Base-by-base conservation (phyloP, 2,113 vertebrate genomes). In the Neopipo cinnamomea region DNA sequence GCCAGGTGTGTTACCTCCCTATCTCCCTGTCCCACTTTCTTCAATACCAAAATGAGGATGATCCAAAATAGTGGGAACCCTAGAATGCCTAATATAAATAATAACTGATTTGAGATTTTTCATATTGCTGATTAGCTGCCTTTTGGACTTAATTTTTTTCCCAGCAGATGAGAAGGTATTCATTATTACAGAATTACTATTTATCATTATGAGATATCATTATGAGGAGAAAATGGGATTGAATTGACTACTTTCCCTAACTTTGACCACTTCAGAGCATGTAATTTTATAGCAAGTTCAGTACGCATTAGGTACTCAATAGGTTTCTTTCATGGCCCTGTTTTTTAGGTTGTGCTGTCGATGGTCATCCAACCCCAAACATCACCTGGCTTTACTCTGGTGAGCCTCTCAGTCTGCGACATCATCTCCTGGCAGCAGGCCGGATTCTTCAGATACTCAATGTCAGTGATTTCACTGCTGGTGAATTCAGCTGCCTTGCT, bases 401-500 rank as follows among this genome's bases (percentile, higher is more conserved):
- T 5, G 71, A 97, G 58, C 96, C 97, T 56, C 74, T 98, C 63
- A 87, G 56, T 47, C 61, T 96, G 52, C 90, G 0, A 5, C 89
- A 98, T 93, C 96, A 28, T 3, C 91, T 98, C 25, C 85, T 98
- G 65, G 98, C 97, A 89, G 95, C 91, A 5, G 98, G 97, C 31
- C 98, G 41, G 39, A 95, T 98, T 88, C 98, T 98, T 85, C 98
- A 96, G 31, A 92, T 98, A 73, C n/a, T 93, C 35, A 98, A 98
- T 5, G 62, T 98, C 50, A 98, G 92, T 56, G 92, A 93, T 39
- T 94, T 68, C 49, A 88, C 88, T 67, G 91, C 91, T 56, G 97
- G 98, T 33, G 98, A 98, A 95, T 98, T 98, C 95, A 97, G 96
- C 91, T 98, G 98, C 91, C 87, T 98, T n/a, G 98, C 98, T 77